phyloP scores from a whole-genome alignment of 2,113 vertebrate species.

The Microcebus ravelobensis region DNA sequence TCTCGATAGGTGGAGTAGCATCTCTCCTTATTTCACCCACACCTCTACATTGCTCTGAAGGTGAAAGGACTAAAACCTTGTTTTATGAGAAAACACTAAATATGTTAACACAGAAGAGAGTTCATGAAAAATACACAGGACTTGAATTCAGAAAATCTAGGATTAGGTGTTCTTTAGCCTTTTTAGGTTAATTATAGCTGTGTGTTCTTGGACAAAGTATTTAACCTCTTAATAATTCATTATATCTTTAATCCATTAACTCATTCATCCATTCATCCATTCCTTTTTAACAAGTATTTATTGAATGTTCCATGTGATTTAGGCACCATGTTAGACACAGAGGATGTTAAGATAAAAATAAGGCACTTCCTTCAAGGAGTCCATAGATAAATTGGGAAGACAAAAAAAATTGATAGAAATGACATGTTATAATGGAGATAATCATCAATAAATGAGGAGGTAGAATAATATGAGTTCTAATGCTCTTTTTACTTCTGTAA shows the following conservation, averaged over 20 bases:
- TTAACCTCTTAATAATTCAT: not conserved
- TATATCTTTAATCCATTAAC: not conserved
- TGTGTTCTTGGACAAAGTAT: not conserved
- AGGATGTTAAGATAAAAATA: slow-evolving; percentile 26
- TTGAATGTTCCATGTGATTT: not conserved
- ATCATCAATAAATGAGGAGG: not conserved
- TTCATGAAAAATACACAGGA: not conserved
- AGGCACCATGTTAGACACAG: not conserved
- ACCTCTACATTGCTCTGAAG: not conserved
- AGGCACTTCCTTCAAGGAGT: not conserved
- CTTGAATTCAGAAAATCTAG: not conserved
- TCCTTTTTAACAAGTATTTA: slow-evolving; percentile 15
- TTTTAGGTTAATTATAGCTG: not conserved
- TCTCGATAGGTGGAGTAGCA: not conserved
- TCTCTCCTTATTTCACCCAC: not conserved
- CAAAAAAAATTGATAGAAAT: not conserved
- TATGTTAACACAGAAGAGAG: not conserved
- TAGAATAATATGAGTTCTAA: not conserved
- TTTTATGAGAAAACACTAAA: not conserved
- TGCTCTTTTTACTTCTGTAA: slow-evolving; percentile 16
- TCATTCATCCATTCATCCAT: not conserved
- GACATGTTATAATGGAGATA: not conserved
- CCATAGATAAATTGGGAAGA: not conserved
- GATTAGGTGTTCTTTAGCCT: not conserved
- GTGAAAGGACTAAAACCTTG: not conserved